Base-by-base conservation (phyloP, 2,888 invertebrate genomes). In the Phorcus lineatus region DNA sequence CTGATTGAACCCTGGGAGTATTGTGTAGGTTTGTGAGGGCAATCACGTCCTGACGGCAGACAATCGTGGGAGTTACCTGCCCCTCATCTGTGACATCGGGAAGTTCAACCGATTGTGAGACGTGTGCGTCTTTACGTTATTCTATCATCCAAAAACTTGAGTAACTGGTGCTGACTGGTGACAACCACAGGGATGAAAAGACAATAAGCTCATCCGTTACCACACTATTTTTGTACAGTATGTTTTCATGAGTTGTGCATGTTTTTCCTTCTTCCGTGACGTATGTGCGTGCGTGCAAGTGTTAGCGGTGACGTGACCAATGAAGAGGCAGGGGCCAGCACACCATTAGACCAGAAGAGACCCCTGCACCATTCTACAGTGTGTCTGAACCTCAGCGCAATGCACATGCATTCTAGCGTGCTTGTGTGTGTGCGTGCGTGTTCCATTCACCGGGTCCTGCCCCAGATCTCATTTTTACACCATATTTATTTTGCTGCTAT, bases 221-320 rank as follows among this genome's bases (percentile, higher is more conserved):
- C 36, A 70, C 70, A 70, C 70, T 70, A 70, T 70, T 70, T 70
- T 70, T 70, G 70, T 70, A 70, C 70, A 70, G 70, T 70, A 40
- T 36, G 36, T 70, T 70, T 70, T 36, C 70, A 70, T 70, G 70
- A 75, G 75, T 52, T 77, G 78, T 78, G 67, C 31, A 66, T 78
- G 67, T 78, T 28, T 75, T 28, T 74, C 40, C 75, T 57, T 70
- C 67, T 77, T 40, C 36, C 16, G 31, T 70, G 16, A 77, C 67
- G 78, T 55, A 55, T 62, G 78, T 77, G 77, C 76, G 55, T 40
- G 67, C 19, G 55, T 70, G 67, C n/a, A 36, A 36, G 70, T 55
- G 76, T 28, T 57, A 40, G 76, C 55, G 55, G 53, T 52, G 53
- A 52, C 75, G 52, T 52, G 53, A 52, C 75, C 75, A 70, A 70